Evolutionary conservation across 2,888 invertebrate genomes (phyloP), one percentile per base, ranked within the genome.

Genomic region (Patella pellucida): DNA sequence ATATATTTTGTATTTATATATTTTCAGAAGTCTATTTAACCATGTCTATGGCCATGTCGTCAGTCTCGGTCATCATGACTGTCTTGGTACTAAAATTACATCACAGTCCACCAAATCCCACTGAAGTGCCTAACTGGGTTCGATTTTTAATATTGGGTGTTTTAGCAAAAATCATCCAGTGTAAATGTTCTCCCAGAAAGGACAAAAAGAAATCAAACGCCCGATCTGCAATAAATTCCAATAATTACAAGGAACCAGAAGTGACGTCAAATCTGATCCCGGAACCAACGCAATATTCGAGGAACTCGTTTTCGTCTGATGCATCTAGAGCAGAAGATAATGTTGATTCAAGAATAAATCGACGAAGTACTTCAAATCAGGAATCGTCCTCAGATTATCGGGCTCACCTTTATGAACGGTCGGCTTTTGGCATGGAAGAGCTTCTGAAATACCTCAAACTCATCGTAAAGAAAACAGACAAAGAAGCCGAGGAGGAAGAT

Each of bases 381-480:
- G 81, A 81, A 50, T 82, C 82, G 2, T 76, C 77, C 15, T 72
- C 77, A 11, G 82, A 81, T 31, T 79, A 73, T 27, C 67, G 76
- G 41, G 54, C 79, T 62, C 72, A 77, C 51, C 72, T 78, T 69
- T 79, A 78, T 76, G 76, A 79, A 71, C 68, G 72, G 1, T 69
- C 78, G 16, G 73, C 73, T 50, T 74, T 74, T 27, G 83, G 84
- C 23, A 83, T 87, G 83, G 86, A 87, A 52, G 86, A 88, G 50
- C 85, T 89, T n/a, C 77, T 88, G 41, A 82, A 81, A 71, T 87
- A 86, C 76, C 79, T 89, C 23, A 86, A 87, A 74, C 72, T 86
- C 62, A 80, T 89, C 73, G 87, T 88, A 9, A 82, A 85, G 69
- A 88, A 88, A 75, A 81, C 84, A 71, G 89, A 89, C 56, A 84